Percentiles rank a stretch among this genome's conserved stretches.
Conservation (phyloP, 2,888 invertebrate species). For the Lampropteryx suffumata region DNA sequence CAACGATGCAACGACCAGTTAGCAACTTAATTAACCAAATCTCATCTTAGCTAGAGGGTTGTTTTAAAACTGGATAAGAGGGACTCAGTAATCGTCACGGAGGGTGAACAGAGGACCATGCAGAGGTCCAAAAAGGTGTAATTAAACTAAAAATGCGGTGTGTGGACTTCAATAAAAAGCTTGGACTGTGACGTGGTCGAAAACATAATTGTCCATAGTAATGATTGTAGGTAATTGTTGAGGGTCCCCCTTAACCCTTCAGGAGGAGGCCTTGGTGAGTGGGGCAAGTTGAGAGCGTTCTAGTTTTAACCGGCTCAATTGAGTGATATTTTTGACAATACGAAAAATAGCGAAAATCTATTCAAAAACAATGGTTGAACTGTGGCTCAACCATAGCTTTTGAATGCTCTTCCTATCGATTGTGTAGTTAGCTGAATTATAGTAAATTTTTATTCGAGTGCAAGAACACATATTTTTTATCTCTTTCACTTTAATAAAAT, state of each 20-base stretch:
- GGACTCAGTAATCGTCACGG: conserved; percentile 45
- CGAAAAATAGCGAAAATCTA: no score
- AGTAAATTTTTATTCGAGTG: no score
- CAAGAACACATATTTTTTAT: no score
- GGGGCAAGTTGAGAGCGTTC: conserved; percentile 35
- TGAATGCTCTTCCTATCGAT: no score
- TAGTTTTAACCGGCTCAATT: no score
- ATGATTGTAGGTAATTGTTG: conserved; percentile 81
- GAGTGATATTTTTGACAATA: no score
- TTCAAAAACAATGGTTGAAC: no score
- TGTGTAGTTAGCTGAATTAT: no score
- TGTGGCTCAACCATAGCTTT: no score
- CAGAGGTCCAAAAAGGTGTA: conserved; percentile 51
- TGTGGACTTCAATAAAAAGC: conserved; percentile 71
- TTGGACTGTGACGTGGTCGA: conserved; percentile 71
- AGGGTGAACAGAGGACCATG: conserved; percentile 43
- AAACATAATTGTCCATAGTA: conserved; percentile 77
- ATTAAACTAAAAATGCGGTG: conserved; percentile 77
- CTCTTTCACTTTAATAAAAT: no score
- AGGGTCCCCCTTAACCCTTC: conserved; percentile 73
- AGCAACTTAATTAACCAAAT: conserved; percentile 31
- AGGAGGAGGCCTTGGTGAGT: conserved; percentile 55
- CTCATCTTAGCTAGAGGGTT: conserved; percentile 38
- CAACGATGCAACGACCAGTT: conserved; percentile 6
- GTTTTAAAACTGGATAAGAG: conserved; percentile 43